A percentile compares a stretch with the other conserved stretches of the same genome.
phyloP scores from a whole-genome alignment of 2,888 invertebrate genomes.

The Tiliacea citrago region DNA sequence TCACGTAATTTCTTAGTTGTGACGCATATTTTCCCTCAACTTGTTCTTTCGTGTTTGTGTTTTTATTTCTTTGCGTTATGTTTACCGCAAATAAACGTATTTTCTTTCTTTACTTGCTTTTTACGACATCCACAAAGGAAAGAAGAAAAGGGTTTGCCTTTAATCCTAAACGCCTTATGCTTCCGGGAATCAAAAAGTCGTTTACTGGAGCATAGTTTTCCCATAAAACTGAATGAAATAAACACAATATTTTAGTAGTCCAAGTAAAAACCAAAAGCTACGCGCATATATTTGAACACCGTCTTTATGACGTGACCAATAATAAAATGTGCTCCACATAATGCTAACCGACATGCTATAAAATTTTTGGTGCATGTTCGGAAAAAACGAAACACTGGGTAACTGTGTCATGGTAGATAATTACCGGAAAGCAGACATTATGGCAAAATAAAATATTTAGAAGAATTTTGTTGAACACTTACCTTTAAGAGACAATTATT shows the following conservation, averaged over 20 bases:
- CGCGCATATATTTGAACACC: conserved; percentile 26
- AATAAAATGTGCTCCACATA: conserved; percentile 56
- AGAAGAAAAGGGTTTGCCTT: background rate
- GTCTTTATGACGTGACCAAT: conserved; percentile 46
- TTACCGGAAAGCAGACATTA: conserved; percentile 24
- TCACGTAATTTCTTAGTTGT: background rate
- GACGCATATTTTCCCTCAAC: too few species aligned
- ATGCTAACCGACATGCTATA: conserved; percentile 34
- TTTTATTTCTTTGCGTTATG: too few species aligned
- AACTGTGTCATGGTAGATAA: conserved; percentile 33
- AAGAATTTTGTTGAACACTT: conserved; percentile 2
- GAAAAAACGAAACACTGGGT: conserved; percentile 24
- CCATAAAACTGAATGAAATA: conserved; percentile 23
- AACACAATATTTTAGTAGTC: conserved; percentile 26
- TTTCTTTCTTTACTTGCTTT: too few species aligned
- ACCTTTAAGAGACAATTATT: background rate
- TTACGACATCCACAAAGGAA: background rate
- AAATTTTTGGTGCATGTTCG: conserved; percentile 54
- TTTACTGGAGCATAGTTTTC: background rate
- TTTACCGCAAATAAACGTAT: too few species aligned
- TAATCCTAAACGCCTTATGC: background rate
- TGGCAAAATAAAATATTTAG: conserved; percentile 15
- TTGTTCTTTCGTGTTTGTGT: too few species aligned
- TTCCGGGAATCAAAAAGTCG: background rate
- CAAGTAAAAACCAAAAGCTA: conserved; percentile 31